These are phyloP conservation scores for Zaprionus ornatus DNA, from an alignment of 1,140 invertebrate species.

Conservation along the genomic window DNA sequence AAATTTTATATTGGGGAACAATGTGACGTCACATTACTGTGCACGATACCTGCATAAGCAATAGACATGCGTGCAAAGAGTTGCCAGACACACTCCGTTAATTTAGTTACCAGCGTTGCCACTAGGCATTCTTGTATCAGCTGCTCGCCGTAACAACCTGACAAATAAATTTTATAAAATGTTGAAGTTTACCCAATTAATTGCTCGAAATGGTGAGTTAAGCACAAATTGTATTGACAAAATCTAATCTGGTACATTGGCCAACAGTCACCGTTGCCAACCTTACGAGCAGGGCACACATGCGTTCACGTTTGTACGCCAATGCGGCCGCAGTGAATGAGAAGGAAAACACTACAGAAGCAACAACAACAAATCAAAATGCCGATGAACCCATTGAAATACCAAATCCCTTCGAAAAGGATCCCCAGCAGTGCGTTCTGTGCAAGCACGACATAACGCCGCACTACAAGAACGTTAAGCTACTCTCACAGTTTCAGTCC, in stretches of 20 bases:
- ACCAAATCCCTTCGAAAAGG: constrained; percentile 93
- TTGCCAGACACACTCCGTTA: background rate
- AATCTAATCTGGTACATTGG: background rate
- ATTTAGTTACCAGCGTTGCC: background rate
- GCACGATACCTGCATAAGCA: background rate
- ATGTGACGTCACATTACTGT: background rate
- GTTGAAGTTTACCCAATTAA: constrained; percentile 54
- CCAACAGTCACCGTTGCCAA: constrained; percentile 32
- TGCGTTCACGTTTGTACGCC: constrained; percentile 39
- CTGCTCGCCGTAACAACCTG: constrained; percentile 13
- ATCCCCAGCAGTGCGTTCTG: constrained; percentile 91
- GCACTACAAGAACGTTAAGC: constrained; percentile 95
- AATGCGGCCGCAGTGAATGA: constrained; percentile 21
- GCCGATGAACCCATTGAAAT: constrained; percentile 87
- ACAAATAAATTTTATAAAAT: constrained; percentile 38
- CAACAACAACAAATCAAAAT: constrained; percentile 10
- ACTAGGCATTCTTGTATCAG: background rate
- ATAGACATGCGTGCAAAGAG: background rate
- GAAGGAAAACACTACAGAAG: constrained; percentile 1
- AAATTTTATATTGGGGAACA: background rate
- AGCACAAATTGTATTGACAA: background rate
- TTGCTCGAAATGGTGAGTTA: constrained; percentile 54
- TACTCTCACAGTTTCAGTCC: constrained; percentile 98
- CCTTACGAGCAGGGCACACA: constrained; percentile 22
- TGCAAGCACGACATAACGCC: constrained; percentile 93